phyloP scores from a whole-genome alignment of 2,888 invertebrate species.

The Spodoptera picta region DNA sequence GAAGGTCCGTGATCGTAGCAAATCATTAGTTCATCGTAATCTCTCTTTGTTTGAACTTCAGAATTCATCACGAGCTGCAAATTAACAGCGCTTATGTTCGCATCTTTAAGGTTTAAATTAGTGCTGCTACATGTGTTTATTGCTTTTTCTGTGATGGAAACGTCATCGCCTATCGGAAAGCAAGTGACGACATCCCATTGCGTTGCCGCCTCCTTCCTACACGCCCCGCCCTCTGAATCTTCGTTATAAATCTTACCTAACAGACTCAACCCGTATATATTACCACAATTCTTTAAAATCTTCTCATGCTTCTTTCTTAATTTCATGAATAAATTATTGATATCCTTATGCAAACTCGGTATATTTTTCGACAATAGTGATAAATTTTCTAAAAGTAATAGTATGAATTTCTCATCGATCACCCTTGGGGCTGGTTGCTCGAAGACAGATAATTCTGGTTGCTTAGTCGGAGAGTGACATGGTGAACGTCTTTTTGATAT shows the following conservation, averaged over 20 bases:
- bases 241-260: slow-evolving; percentile 76
- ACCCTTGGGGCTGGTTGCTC: slow-evolving; percentile 66
- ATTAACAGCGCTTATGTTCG: slow-evolving; percentile 38
- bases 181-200: slow-evolving; percentile 52
- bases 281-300: slow-evolving; percentile 56
- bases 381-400: slow-evolving; percentile 76
- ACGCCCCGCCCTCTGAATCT: slow-evolving; percentile 41
- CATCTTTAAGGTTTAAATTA: slow-evolving; percentile 24
- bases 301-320: slow-evolving; percentile 73
- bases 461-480: slow-evolving; percentile 23
- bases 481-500: slow-evolving; percentile 16
- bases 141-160: slow-evolving; percentile 20
- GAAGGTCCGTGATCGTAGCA: neutral
- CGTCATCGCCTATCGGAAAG: neutral
- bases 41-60: slow-evolving; percentile 26
- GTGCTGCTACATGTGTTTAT: slow-evolving; percentile 26
- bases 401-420: slow-evolving; percentile 78
- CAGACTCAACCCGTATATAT: slow-evolving; percentile 69
- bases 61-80: slow-evolving; percentile 19
- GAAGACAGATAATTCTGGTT: slow-evolving; percentile 60
- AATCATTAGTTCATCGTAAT: neutral
- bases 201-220: slow-evolving; percentile 59
- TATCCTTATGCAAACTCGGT: slow-evolving; percentile 73
- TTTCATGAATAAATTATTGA: slow-evolving; percentile 70
- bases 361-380: slow-evolving; percentile 71